Conservation (phyloP, 1,140 invertebrate genomes). For the Zaprionus inermis region DNA sequence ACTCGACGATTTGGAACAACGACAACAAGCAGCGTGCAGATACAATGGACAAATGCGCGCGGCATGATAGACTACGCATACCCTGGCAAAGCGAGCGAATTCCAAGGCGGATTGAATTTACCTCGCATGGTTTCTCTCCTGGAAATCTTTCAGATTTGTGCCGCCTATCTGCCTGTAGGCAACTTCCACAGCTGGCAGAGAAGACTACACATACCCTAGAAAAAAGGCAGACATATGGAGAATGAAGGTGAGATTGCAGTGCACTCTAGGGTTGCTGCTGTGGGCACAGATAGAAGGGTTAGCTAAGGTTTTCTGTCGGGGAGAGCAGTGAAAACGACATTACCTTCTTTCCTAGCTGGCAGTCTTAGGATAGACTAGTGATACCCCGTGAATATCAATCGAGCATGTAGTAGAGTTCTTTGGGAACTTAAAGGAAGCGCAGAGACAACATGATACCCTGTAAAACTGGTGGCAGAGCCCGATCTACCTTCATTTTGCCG, state of each 20-base stretch:
- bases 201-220: not conserved
- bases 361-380: not conserved
- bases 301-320: no score
- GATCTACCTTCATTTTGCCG: not conserved
- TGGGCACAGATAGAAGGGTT: no score
- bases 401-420: no score
- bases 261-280: not conserved
- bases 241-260: not conserved
- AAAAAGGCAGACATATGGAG: not conserved
- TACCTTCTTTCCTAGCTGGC: no score
- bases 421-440: no score
- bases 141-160: not conserved
- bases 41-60: not conserved
- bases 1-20: conserved; percentile 75
- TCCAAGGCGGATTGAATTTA: no score
- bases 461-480: not conserved
- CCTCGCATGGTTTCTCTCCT: not conserved
- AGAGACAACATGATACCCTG: not conserved
- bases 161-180: no score
- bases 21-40: conserved; percentile 49
- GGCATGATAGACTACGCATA: not conserved
- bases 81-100: not conserved
- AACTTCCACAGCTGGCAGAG: not conserved
- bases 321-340: no score
- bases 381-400: no score